A percentile compares a stretch with the other conserved stretches of the same genome.
Evolutionary conservation across 2,113 vertebrate species (phyloP).

Genomic region (Equus quagga): DNA sequence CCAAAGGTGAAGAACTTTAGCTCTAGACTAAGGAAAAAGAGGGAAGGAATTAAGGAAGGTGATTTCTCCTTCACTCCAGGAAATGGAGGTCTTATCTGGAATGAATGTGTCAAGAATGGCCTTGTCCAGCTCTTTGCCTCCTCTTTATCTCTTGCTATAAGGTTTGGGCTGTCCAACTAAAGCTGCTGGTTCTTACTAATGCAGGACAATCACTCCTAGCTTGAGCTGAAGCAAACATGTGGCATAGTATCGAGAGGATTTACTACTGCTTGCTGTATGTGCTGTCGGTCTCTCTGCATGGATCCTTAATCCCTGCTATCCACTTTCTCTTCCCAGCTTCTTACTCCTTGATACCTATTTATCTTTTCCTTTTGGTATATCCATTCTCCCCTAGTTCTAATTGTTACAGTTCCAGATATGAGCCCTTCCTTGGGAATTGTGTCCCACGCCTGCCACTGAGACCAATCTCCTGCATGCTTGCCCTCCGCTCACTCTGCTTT

Average conservation of each 20-base stretch:
- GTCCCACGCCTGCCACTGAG: neutral
- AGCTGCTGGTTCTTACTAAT: neutral
- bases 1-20: neutral
- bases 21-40: neutral
- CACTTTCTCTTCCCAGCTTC: neutral
- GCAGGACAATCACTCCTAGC: neutral
- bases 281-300: neutral
- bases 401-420: neutral
- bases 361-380: neutral
- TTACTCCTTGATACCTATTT: neutral
- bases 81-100: slow-evolving; percentile 47
- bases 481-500: neutral
- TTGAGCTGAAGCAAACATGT: neutral
- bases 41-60: neutral
- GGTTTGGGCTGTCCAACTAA: neutral
- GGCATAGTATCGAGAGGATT: neutral
- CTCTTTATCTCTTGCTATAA: neutral
- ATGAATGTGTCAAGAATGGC: slow-evolving; percentile 37
- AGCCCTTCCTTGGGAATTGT: neutral
- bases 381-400: neutral
- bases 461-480: too few relatives aligned
- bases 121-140: neutral
- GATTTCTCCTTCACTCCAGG: neutral
- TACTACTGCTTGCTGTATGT: neutral
- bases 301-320: neutral